phyloP scores from a whole-genome alignment of 2,797 vertebrate genomes.

The Thaleichthys pacificus region DNA sequence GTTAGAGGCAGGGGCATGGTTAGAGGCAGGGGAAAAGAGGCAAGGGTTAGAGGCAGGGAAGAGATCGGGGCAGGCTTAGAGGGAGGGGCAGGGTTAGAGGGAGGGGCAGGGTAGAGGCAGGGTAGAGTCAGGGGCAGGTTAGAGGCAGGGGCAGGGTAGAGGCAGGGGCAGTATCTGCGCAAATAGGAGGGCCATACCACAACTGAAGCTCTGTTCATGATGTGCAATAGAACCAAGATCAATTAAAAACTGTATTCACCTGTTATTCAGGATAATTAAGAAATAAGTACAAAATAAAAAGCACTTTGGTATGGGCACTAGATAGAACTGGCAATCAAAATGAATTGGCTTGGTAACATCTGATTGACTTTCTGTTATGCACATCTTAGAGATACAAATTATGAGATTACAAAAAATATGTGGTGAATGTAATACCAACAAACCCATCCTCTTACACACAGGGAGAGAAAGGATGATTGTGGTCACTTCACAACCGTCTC shows the following conservation, averaged over 20 bases:
- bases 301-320: neutral
- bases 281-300: neutral
- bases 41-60: no score
- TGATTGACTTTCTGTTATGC: no score
- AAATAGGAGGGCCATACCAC: neutral
- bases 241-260: neutral
- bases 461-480: neutral
- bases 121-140: no score
- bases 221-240: neutral
- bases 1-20: no score
- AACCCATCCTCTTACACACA: neutral
- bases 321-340: no score
- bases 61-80: no score
- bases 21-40: no score
- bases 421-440: neutral
- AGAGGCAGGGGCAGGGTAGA: no score
- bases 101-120: no score
- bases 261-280: neutral
- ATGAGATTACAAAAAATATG: neutral
- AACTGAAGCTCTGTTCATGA: neutral
- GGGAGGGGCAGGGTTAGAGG: no score
- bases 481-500: conserved; percentile 21
- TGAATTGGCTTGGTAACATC: no score
- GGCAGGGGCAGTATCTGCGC: no score
- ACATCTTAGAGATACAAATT: neutral